These are phyloP conservation scores for Lochmaea crataegi DNA, from an alignment of 2,888 invertebrate genomes.

Conservation along the genomic window DNA sequence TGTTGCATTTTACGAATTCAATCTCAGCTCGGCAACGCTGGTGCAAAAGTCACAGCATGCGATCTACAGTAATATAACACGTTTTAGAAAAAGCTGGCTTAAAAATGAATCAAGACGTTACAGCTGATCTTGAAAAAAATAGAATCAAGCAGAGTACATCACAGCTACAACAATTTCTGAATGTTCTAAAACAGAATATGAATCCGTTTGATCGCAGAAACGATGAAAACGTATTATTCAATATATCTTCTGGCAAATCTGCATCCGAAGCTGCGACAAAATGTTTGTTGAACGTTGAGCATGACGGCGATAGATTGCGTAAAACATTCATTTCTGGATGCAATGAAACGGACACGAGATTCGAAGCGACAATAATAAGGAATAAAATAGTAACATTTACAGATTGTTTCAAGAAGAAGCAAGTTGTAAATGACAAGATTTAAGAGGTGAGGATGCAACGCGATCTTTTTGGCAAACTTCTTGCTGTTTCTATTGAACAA, in stretches of 20 bases:
- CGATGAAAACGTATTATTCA: too few species aligned
- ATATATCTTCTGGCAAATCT: neutral
- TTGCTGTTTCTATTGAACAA: slow-evolving; percentile 40
- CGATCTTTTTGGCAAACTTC: slow-evolving; percentile 43
- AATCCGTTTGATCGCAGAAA: too few species aligned
- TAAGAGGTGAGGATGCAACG: slow-evolving; percentile 43
- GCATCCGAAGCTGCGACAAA: neutral
- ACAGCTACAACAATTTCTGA: slow-evolving; percentile 21
- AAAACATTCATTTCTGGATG: neutral
- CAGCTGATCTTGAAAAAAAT: slow-evolving; percentile 11
- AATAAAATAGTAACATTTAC: neutral
- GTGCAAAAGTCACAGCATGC: too few species aligned
- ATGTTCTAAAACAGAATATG: neutral
- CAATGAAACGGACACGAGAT: neutral
- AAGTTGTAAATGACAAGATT: slow-evolving; percentile 40
- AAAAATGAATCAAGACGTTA: slow-evolving; percentile 14
- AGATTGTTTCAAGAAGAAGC: slow-evolving; percentile 21
- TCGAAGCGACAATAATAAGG: neutral
- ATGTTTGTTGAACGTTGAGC: neutral
- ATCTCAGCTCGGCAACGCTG: too few species aligned
- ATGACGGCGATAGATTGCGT: neutral
- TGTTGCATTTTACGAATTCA: too few species aligned
- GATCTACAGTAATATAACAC: neutral
- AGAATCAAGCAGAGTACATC: slow-evolving; percentile 10
- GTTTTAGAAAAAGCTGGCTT: neutral